A percentile compares a stretch with the other conserved stretches of the same genome.
phyloP scores from a whole-genome alignment of 2,113 vertebrate genomes.

The Anguilla rostrata region DNA sequence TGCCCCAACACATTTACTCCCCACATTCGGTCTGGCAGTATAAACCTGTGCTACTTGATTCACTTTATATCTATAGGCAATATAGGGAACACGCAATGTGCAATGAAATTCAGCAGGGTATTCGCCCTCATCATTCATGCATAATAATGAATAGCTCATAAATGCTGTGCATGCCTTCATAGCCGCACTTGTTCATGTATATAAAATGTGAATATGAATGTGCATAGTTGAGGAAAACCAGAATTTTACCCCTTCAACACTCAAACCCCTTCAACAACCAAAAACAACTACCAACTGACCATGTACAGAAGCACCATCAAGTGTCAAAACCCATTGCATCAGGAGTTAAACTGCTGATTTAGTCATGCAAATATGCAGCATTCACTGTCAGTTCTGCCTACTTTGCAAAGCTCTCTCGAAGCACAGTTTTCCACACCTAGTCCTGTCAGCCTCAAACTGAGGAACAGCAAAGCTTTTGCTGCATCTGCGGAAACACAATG shows the following conservation, averaged over 20 bases:
- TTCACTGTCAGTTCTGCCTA: not conserved
- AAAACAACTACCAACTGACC: not conserved
- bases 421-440: not conserved
- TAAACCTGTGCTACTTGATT: conserved; percentile 9
- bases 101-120: conserved; percentile 20
- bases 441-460: not conserved
- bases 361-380: not conserved
- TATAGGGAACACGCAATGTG: not conserved
- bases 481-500: not conserved
- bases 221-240: conserved; percentile 19
- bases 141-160: conserved; percentile 23
- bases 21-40: not conserved
- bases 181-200: conserved; percentile 33
- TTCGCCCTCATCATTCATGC: conserved; percentile 28
- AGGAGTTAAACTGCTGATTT: not conserved
- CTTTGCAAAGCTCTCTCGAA: not conserved
- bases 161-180: conserved; percentile 22
- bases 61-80: not conserved
- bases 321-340: not conserved
- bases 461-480: not conserved
- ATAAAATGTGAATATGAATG: conserved; percentile 30
- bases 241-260: not conserved
- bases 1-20: not conserved
- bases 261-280: not conserved
- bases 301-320: not conserved